Conservation (phyloP, 2,113 vertebrate species). For the Onychostruthus taczanowskii region DNA sequence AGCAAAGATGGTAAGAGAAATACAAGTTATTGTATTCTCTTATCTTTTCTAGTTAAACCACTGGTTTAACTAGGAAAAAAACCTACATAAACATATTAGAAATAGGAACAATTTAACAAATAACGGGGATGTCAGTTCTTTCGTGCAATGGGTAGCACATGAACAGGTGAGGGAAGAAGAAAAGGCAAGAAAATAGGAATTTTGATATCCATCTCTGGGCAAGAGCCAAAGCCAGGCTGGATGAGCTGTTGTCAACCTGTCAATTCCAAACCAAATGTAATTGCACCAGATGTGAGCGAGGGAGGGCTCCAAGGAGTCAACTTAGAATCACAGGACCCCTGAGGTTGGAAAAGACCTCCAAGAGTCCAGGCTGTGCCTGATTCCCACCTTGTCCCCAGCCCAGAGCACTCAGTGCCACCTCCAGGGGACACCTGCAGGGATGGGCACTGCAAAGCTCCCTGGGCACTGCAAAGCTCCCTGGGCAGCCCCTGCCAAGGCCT, state of each 20-base stretch:
- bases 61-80: not conserved
- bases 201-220: not conserved
- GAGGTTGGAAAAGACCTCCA: not conserved
- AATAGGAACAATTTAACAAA: not conserved
- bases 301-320: not conserved
- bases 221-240: not conserved
- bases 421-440: not conserved
- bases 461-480: not conserved
- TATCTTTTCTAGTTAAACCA: too few relatives aligned
- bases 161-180: not conserved
- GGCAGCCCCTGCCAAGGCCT: not conserved
- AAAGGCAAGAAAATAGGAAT: not conserved
- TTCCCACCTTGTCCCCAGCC: not conserved
- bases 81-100: not conserved
- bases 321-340: not conserved
- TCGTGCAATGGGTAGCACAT: not conserved
- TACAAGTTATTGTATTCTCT: not conserved
- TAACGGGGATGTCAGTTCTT: accelerated
- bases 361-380: accelerated
- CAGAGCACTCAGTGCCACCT: not conserved
- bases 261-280: not conserved
- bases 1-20: not conserved
- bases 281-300: not conserved
- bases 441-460: not conserved
- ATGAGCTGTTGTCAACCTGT: not conserved